Evolutionary conservation across 2,888 invertebrate species (phyloP).

Genomic region (Anthrax anthrax): DNA sequence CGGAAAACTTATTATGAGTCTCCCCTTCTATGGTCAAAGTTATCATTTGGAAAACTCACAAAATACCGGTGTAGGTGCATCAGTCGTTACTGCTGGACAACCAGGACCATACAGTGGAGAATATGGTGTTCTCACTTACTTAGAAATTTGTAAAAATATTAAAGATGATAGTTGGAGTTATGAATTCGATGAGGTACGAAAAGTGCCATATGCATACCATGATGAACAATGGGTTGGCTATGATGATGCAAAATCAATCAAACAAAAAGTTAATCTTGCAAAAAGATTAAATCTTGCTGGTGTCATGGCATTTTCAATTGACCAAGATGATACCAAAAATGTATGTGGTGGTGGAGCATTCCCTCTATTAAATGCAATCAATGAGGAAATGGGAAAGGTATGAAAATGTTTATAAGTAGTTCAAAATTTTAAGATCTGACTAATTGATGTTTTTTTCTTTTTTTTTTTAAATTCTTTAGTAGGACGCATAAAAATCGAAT

Average conservation of each 20-base stretch:
- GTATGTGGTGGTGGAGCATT: constrained; percentile 1
- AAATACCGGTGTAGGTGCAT: constrained; percentile 34
- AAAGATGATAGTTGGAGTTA: constrained; percentile 22
- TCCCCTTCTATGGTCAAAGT: constrained; percentile 31
- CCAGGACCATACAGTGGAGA: constrained; percentile 38
- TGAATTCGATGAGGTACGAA: constrained; percentile 20
- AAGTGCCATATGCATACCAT: constrained; percentile 28
- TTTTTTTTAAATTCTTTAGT: too few species aligned
- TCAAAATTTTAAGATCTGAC: too few species aligned
- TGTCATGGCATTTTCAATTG: constrained; percentile 45
- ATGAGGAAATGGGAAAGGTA: too few species aligned
- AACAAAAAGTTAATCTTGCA: constrained; percentile 25
- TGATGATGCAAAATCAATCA: constrained; percentile 26
- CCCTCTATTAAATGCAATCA: constrained; percentile 2
- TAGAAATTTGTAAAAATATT: constrained; percentile 37
- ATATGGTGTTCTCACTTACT: constrained; percentile 39
- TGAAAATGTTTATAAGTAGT: too few species aligned
- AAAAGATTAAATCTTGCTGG: constrained; percentile 37
- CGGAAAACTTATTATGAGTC: constrained; percentile 29
- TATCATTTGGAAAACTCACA: constrained; percentile 29
- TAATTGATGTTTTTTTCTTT: too few species aligned
- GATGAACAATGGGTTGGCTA: constrained; percentile 33
- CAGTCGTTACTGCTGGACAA: constrained; percentile 31
- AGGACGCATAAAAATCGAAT: too few species aligned
- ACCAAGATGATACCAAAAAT: constrained; percentile 38